phyloP scores from a whole-genome alignment of 2,888 invertebrate species.

The Bimastos eiseni region DNA sequence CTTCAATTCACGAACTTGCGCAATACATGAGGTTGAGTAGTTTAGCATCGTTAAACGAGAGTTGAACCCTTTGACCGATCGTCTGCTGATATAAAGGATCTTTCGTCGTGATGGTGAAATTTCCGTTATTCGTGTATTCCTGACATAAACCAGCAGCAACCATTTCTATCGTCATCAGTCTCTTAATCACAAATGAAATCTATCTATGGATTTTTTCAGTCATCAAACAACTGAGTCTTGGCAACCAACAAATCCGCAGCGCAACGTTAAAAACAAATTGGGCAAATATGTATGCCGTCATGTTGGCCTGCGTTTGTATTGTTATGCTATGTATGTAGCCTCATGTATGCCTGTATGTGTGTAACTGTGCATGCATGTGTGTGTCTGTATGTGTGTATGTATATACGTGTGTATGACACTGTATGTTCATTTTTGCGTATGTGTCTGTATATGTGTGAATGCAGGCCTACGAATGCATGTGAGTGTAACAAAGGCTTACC shows the following conservation, averaged over 20 bases:
- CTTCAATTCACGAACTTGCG: slow-evolving; percentile 17
- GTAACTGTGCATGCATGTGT: too few relatives aligned
- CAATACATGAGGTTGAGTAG: slow-evolving; percentile 42
- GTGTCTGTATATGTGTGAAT: background rate
- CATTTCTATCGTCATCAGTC: background rate
- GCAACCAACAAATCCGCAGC: too few relatives aligned
- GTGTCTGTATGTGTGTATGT: too few relatives aligned
- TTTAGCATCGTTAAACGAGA: slow-evolving; percentile 42
- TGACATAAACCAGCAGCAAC: slow-evolving; percentile 2
- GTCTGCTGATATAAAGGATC: slow-evolving; percentile 40
- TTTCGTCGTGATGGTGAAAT: slow-evolving; percentile 38
- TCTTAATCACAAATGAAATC: background rate
- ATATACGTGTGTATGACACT: too few relatives aligned
- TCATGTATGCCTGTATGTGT: too few relatives aligned
- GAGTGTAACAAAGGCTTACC: too few relatives aligned
- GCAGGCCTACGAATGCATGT: background rate
- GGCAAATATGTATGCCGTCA: too few relatives aligned
- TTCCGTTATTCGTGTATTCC: slow-evolving; percentile 28
- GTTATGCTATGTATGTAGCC: too few relatives aligned
- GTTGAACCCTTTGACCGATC: slow-evolving; percentile 43
- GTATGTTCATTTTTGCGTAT: too few relatives aligned
- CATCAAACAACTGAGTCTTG: background rate
- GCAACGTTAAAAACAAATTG: too few relatives aligned
- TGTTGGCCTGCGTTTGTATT: too few relatives aligned
- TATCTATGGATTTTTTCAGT: background rate